Conservation (phyloP, 2,113 vertebrate genomes). For the Corapipo altera region DNA sequence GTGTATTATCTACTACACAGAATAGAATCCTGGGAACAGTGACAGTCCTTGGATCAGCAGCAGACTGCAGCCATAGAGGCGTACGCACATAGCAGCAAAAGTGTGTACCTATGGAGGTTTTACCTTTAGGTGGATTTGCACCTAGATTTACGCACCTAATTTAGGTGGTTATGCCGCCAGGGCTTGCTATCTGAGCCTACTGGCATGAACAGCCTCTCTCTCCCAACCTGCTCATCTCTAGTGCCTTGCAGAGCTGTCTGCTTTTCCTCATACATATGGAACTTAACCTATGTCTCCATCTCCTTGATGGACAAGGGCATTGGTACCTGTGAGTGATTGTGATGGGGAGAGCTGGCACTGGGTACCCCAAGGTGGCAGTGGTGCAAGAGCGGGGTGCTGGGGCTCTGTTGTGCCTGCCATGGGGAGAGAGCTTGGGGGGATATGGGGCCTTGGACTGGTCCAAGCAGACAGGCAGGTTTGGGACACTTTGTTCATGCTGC, state of each 20-base stretch:
- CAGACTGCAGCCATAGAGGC: background rate
- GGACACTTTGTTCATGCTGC: background rate
- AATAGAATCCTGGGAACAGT: background rate
- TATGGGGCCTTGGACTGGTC: background rate
- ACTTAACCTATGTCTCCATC: rapidly evolving
- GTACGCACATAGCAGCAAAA: background rate
- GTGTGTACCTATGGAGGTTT: background rate
- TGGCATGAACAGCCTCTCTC: background rate
- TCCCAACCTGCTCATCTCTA: rapidly evolving
- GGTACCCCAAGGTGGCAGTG: background rate
- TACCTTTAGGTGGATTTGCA: background rate
- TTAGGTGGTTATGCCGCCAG: background rate
- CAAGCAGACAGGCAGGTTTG: background rate
- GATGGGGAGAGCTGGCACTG: background rate
- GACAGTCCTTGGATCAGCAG: background rate
- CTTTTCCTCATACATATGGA: background rate
- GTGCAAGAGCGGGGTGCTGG: background rate
- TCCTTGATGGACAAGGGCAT: background rate
- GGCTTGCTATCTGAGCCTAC: background rate
- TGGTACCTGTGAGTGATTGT: background rate
- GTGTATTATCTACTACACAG: background rate
- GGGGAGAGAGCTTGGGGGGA: background rate
- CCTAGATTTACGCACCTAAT: background rate
- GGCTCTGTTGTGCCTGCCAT: rapidly evolving
- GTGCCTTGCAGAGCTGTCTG: background rate